Evolutionary conservation across 2,888 invertebrate genomes (phyloP).

Genomic region (Amiota mariae): DNA sequence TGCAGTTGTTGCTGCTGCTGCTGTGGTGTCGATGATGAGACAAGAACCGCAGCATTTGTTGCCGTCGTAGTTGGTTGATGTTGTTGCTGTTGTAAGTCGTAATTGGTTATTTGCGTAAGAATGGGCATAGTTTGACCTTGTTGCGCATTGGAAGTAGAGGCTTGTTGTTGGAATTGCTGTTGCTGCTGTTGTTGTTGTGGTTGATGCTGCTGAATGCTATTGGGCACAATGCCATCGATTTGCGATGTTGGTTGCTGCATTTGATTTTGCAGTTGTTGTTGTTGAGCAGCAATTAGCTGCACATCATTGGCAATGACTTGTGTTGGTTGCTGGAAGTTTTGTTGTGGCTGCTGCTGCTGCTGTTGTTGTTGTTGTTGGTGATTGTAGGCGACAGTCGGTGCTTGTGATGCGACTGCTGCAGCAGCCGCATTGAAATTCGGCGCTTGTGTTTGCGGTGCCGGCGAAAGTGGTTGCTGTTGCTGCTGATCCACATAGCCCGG

Average conservation of each 20-base stretch:
- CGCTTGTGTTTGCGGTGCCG: constrained; percentile 52
- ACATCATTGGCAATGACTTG: constrained; percentile 30
- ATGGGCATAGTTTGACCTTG: constrained; percentile 69
- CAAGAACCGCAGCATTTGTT: constrained; percentile 19
- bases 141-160: constrained; percentile 61
- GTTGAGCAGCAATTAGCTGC: constrained; percentile 38
- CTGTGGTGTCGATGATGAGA: constrained; percentile 25
- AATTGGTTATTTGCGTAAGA: constrained; percentile 63
- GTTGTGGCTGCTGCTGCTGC: constrained; percentile 38
- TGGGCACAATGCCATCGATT: constrained; percentile 63
- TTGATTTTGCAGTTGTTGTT: constrained; percentile 51
- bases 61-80: constrained; percentile 33
- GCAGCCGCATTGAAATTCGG: constrained; percentile 30
- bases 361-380: constrained; percentile 51
- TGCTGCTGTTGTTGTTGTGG: constrained; percentile 42
- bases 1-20: constrained; percentile 40
- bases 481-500: constrained; percentile 16
- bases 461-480: constrained; percentile 52
- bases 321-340: constrained; percentile 33
- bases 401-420: constrained; percentile 19
- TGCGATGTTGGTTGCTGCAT: constrained; percentile 69
- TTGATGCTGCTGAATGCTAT: constrained; percentile 39
- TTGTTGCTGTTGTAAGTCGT: constrained; percentile 52
- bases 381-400: constrained; percentile 28
- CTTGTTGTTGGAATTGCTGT: constrained; percentile 54